phyloP scores from a whole-genome alignment of 2,113 vertebrate species.

The Cryptotis parvus region DNA sequence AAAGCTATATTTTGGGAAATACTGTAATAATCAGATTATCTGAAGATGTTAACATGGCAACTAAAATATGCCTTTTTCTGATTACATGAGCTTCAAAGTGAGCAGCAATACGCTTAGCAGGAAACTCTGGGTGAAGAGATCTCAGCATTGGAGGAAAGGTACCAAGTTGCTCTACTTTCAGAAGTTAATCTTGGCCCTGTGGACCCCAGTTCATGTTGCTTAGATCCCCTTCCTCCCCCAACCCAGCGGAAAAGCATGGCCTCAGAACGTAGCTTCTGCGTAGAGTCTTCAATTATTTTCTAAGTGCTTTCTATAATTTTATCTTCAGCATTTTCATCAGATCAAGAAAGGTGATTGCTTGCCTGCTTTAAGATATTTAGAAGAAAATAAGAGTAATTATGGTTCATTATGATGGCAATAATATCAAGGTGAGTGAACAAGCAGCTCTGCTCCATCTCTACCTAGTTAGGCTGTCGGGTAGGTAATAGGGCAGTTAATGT shows the following conservation, averaged over 20 bases:
- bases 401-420: slow-evolving; percentile 22
- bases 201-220: neutral
- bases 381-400: slow-evolving; percentile 26
- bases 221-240: neutral
- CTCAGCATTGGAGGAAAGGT: neutral
- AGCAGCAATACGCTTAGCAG: slow-evolving; percentile 7
- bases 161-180: neutral
- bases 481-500: neutral
- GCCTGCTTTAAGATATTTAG: neutral
- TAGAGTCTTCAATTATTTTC: neutral
- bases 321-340: slow-evolving; percentile 35
- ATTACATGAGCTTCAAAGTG: slow-evolving; percentile 6
- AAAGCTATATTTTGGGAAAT: neutral
- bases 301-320: slow-evolving; percentile 12
- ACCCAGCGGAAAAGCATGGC: neutral
- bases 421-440: neutral
- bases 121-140: slow-evolving; percentile 2
- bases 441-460: neutral
- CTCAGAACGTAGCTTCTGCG: neutral
- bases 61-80: slow-evolving; percentile 27
- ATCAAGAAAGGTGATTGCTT: neutral
- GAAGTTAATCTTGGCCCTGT: neutral
- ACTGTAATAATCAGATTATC: neutral
- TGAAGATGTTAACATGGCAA: slow-evolving; percentile 37
- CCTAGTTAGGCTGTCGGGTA: neutral